Percentiles rank a stretch among this genome's conserved stretches.
phyloP scores from a whole-genome alignment of 2,888 invertebrate species.

The Allophyes oxyacanthae region DNA sequence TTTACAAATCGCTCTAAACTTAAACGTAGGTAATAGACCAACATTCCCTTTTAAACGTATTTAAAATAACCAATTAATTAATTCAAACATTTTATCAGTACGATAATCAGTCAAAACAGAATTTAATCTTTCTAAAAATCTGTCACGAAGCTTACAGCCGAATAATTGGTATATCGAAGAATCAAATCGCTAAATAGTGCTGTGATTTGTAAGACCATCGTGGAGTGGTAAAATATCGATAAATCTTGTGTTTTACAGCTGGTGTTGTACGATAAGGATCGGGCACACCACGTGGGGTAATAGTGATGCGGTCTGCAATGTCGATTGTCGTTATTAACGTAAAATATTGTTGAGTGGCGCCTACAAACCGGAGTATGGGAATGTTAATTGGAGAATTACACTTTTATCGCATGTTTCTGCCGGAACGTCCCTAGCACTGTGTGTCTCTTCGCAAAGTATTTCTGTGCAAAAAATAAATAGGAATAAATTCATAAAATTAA shows the following conservation, averaged over 20 bases:
- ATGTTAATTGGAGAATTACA: conserved; percentile 52
- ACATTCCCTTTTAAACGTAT: conserved; percentile 14
- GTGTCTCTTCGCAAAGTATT: conserved; percentile 22
- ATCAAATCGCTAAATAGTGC: conserved; percentile 75
- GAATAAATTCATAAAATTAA: conserved; percentile 18
- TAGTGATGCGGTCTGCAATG: conserved; percentile 65
- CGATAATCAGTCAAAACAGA: conserved; percentile 51
- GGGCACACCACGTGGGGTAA: conserved; percentile 84
- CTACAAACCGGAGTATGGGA: conserved; percentile 39
- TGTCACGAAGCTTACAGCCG: conserved; percentile 45
- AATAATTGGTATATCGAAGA: conserved; percentile 69
- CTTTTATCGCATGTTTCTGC: conserved; percentile 41
- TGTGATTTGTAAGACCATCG: conserved; percentile 85
- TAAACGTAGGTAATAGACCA: conserved; percentile 13
- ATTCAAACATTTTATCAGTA: conserved; percentile 52
- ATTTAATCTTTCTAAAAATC: conserved; percentile 44
- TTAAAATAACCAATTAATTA: conserved; percentile 47
- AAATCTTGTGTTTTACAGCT: conserved; percentile 89
- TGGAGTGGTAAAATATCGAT: conserved; percentile 83
- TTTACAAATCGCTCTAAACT: not conserved
- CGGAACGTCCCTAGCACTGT: conserved; percentile 36
- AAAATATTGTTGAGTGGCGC: conserved; percentile 55
- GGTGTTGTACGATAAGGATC: conserved; percentile 84
- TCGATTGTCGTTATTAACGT: conserved; percentile 54
- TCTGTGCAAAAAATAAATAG: conserved; percentile 17